Conservation (phyloP, 1,140 invertebrate genomes). For the Spodoptera litura region DNA sequence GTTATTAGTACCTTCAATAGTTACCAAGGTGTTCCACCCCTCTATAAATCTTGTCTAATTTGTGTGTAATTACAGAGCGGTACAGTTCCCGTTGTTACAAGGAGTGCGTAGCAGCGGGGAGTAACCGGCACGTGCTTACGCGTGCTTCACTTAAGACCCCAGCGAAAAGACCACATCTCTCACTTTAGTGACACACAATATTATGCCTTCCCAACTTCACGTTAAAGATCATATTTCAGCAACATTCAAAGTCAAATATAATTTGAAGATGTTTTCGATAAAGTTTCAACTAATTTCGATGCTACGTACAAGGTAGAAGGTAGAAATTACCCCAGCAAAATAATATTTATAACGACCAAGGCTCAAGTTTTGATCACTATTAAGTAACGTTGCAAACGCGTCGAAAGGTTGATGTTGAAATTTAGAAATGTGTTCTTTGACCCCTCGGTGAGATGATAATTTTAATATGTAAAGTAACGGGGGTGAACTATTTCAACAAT, state of each 20-base stretch:
- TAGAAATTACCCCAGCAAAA: slow-evolving; percentile 58
- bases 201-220: slow-evolving; percentile 23
- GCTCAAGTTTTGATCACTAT: slow-evolving; percentile 69
- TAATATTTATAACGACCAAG: slow-evolving; percentile 50
- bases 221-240: slow-evolving; percentile 53
- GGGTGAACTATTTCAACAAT: slow-evolving; percentile 76
- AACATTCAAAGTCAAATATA: slow-evolving; percentile 28
- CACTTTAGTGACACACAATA: slow-evolving; percentile 48
- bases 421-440: slow-evolving; percentile 80
- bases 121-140: slow-evolving; percentile 81
- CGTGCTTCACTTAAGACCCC: slow-evolving; percentile 60
- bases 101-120: slow-evolving; percentile 83
- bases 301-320: slow-evolving; percentile 64
- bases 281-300: slow-evolving; percentile 65
- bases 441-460: slow-evolving; percentile 76
- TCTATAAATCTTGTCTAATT: slow-evolving; percentile 86
- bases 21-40: slow-evolving; percentile 85
- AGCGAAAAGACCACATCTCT: slow-evolving; percentile 52
- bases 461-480: slow-evolving; percentile 77
- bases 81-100: slow-evolving; percentile 82
- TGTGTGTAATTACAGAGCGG: slow-evolving; percentile 85
- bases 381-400: slow-evolving; percentile 68
- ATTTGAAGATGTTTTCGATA: slow-evolving; percentile 61
- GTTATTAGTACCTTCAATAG: slow-evolving; percentile 84
- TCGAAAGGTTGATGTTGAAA: slow-evolving; percentile 75